Evolutionary conservation across 1,140 invertebrate species (phyloP).

Genomic region (Coelopa frigida): DNA sequence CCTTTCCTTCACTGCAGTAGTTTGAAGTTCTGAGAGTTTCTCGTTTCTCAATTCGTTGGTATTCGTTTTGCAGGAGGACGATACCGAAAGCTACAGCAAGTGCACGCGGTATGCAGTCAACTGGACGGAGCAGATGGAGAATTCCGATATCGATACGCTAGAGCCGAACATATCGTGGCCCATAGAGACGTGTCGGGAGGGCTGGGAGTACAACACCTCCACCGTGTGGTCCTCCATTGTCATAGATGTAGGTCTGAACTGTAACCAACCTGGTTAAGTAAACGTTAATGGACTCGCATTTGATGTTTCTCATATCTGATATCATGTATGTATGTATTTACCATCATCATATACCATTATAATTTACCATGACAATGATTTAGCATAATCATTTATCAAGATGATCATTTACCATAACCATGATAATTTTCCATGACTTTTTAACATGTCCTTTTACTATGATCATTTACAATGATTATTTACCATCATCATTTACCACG

Average conservation of each 20-base stretch:
- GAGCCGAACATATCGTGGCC: conserved; percentile 54
- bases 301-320: no score
- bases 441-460: no score
- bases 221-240: conserved; percentile 68
- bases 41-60: neutral
- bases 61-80: conserved; percentile 43
- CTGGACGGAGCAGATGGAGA: conserved; percentile 54
- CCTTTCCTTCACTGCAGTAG: neutral
- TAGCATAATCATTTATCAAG: no score
- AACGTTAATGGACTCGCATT: no score
- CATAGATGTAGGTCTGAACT: conserved; percentile 72
- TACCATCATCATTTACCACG: no score
- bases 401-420: no score
- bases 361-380: no score
- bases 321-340: no score
- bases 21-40: neutral
- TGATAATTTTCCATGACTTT: no score
- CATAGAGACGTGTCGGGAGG: conserved; percentile 60
- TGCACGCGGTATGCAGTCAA: conserved; percentile 63
- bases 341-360: no score
- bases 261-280: no score
- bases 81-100: conserved; percentile 50
- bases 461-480: no score
- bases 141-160: conserved; percentile 27
- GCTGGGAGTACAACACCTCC: conserved; percentile 71